phyloP scores from a whole-genome alignment of 2,113 vertebrate species.

The Neofelis nebulosa region DNA sequence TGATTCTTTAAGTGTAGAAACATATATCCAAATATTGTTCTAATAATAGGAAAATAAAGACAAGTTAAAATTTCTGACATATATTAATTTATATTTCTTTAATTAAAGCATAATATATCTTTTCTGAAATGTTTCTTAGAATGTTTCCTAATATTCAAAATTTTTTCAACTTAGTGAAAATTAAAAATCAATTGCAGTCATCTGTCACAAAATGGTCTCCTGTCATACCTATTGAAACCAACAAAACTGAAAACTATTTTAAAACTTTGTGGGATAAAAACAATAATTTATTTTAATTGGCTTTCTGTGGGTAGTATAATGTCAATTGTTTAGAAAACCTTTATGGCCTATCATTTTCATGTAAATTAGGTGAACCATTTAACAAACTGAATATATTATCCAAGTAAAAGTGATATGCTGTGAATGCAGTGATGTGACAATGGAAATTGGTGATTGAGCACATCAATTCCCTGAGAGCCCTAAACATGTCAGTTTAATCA shows the following conservation, averaged over 20 bases:
- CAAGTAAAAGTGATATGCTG: neutral
- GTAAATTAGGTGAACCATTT: constrained; percentile 3
- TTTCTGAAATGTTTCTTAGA: constrained; percentile 1
- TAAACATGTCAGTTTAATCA: neutral
- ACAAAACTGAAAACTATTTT: constrained; percentile 17
- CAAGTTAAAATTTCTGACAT: neutral
- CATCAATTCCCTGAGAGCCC: neutral
- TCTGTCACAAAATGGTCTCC: neutral
- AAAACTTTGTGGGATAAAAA: neutral
- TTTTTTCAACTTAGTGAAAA: neutral
- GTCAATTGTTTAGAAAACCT: constrained; percentile 23
- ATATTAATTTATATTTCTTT: neutral
- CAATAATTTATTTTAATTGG: constrained; percentile 11
- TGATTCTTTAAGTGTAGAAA: neutral
- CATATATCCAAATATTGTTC: neutral
- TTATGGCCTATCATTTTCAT: neutral
- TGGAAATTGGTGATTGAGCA: neutral
- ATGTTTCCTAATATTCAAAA: neutral
- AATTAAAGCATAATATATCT: neutral
- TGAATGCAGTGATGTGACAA: neutral
- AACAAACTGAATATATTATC: constrained; percentile 57
- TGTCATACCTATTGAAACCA: neutral
- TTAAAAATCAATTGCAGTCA: neutral
- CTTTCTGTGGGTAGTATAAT: constrained; percentile 16
- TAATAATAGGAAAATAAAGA: neutral